Percentiles rank a stretch among this genome's conserved stretches.
These are phyloP conservation scores for Trichonephila clavata DNA, from an alignment of 1,140 invertebrate genomes.

Conservation along the genomic window DNA sequence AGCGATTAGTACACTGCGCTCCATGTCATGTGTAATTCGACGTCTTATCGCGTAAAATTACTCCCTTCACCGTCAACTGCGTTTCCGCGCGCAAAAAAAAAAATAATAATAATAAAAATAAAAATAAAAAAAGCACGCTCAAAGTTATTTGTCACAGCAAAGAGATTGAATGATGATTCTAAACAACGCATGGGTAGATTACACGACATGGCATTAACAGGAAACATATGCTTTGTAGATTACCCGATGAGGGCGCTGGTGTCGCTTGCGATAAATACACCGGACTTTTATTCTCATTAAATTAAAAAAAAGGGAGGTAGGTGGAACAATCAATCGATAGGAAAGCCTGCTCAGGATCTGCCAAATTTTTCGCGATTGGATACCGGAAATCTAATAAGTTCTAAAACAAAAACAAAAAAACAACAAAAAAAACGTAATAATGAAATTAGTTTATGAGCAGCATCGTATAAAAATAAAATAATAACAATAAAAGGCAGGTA, in stretches of 20 bases:
- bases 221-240: conserved; percentile 26
- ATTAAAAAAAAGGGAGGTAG: conserved; percentile 38
- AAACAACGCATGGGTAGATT: neutral
- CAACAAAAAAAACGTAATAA: neutral
- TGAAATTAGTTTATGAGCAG: neutral
- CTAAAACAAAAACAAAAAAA: neutral
- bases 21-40: neutral
- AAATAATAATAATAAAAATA: neutral
- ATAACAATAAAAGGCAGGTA: neutral
- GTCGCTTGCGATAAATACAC: neutral
- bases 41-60: neutral
- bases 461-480: neutral
- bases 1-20: neutral
- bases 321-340: conserved; percentile 42
- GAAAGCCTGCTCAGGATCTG: conserved; percentile 19
- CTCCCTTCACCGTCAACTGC: neutral
- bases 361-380: neutral
- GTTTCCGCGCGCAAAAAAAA: neutral
- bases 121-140: neutral
- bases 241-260: neutral
- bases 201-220: conserved; percentile 2
- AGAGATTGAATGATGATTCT: neutral
- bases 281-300: conserved; percentile 33
- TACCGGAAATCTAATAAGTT: conserved; percentile 34
- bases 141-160: conserved; percentile 1